Percentiles rank a stretch among this genome's conserved stretches.
Evolutionary conservation across 2,797 vertebrate species (phyloP).

Genomic region (Buceros bicornis): DNA sequence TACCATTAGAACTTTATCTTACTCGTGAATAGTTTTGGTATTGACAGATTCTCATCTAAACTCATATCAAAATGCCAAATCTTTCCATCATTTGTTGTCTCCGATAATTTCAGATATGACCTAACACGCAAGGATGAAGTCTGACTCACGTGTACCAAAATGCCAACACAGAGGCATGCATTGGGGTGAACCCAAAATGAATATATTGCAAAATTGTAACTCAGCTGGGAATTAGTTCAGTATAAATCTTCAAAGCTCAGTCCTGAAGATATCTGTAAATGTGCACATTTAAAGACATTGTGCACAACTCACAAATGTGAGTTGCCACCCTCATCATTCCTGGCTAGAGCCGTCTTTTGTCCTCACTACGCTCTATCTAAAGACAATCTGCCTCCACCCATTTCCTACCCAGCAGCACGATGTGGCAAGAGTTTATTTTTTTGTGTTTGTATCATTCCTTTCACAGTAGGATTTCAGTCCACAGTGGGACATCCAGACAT

Average conservation of each 20-base stretch:
- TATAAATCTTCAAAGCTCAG: neutral
- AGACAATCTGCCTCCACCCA: neutral
- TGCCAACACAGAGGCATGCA: neutral
- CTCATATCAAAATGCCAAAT: neutral
- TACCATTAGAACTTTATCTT: neutral
- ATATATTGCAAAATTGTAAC: neutral
- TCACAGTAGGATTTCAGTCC: neutral
- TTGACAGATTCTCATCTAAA: neutral
- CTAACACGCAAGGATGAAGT: neutral
- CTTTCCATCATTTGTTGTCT: neutral
- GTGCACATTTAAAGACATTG: too few relatives aligned
- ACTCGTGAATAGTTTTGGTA: neutral
- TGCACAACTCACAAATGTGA: too few relatives aligned
- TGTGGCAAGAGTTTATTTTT: neutral
- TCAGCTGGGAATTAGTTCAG: neutral
- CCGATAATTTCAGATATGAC: neutral
- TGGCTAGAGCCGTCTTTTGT: neutral
- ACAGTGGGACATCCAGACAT: neutral
- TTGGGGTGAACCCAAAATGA: neutral
- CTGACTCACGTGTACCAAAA: neutral
- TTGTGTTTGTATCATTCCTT: neutral
- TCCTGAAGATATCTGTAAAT: neutral
- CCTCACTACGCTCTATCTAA: neutral
- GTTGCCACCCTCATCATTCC: neutral
- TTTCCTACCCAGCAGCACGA: neutral